phyloP scores from a whole-genome alignment of 2,888 invertebrate species.

The Phortica okadai region DNA sequence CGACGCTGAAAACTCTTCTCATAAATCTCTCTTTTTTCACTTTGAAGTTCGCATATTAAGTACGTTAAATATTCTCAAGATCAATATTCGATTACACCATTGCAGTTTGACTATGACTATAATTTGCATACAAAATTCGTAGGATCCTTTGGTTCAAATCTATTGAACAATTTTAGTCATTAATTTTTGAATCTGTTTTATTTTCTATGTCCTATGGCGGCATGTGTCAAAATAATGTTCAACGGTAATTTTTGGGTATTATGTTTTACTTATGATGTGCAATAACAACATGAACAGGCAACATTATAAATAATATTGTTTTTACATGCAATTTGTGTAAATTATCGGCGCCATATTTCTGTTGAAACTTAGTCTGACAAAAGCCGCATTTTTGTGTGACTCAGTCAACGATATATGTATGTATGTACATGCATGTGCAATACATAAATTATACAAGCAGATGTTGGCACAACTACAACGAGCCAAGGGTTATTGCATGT shows the following conservation, averaged over 20 bases:
- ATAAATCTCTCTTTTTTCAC: no score
- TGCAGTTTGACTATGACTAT: no score
- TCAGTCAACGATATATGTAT: constrained; percentile 18
- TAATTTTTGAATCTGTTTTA: no score
- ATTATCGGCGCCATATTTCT: constrained; percentile 38
- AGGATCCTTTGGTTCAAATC: background rate
- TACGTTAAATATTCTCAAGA: no score
- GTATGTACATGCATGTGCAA: background rate
- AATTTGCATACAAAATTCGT: no score
- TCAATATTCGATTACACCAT: no score
- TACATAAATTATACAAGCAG: background rate
- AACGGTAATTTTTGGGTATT: background rate
- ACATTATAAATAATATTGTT: constrained; percentile 37
- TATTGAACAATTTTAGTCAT: no score
- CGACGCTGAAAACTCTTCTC: no score
- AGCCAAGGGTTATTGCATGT: background rate
- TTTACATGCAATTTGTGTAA: background rate
- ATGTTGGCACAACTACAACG: no score
- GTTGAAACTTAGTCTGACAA: constrained; percentile 28
- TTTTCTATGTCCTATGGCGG: background rate
- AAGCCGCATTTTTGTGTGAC: constrained; percentile 19
- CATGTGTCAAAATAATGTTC: constrained; percentile 18
- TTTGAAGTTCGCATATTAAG: no score
- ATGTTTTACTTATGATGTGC: background rate
- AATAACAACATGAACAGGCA: constrained; percentile 45